A percentile compares a stretch with the other conserved stretches of the same genome.
Conservation (phyloP, 2,888 invertebrate species). For the Noctua pronuba region DNA sequence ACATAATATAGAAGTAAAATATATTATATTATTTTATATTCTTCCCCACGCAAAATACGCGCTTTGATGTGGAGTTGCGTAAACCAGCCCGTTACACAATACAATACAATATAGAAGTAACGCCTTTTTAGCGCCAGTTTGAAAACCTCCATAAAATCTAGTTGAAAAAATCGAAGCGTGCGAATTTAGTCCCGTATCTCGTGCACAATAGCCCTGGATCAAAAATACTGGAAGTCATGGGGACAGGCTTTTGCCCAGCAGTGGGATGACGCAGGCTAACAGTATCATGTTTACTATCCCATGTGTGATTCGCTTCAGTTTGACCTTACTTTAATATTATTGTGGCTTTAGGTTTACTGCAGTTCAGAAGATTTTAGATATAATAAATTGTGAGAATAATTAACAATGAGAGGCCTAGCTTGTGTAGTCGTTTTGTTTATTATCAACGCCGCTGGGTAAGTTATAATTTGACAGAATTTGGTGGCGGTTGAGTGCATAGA, state of each 20-base stretch:
- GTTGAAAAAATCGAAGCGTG: not conserved
- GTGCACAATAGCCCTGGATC: not conserved
- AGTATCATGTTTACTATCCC: not conserved
- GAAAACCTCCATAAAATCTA: not conserved
- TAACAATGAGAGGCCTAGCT: conserved; percentile 52
- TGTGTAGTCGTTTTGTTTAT: conserved; percentile 46
- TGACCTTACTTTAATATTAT: not conserved
- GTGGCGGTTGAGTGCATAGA: conserved; percentile 36
- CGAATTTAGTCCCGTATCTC: not conserved
- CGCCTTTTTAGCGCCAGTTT: not conserved
- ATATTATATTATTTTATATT: too few relatives aligned
- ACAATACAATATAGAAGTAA: too few relatives aligned
- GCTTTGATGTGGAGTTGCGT: too few relatives aligned
- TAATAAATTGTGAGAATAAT: conserved; percentile 12
- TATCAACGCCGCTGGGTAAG: conserved; percentile 54
- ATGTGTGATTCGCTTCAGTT: not conserved
- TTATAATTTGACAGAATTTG: conserved; percentile 25
- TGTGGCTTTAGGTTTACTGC: conserved; percentile 42
- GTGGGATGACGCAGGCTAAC: not conserved
- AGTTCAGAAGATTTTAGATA: conserved; percentile 12
- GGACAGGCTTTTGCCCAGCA: not conserved
- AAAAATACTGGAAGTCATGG: not conserved
- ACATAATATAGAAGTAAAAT: too few relatives aligned
- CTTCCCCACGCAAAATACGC: too few relatives aligned
- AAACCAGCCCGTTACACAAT: too few relatives aligned